Percentiles rank a stretch among this genome's conserved stretches.
Conservation (phyloP, 2,113 vertebrate genomes). For the Tapirus terrestris region DNA sequence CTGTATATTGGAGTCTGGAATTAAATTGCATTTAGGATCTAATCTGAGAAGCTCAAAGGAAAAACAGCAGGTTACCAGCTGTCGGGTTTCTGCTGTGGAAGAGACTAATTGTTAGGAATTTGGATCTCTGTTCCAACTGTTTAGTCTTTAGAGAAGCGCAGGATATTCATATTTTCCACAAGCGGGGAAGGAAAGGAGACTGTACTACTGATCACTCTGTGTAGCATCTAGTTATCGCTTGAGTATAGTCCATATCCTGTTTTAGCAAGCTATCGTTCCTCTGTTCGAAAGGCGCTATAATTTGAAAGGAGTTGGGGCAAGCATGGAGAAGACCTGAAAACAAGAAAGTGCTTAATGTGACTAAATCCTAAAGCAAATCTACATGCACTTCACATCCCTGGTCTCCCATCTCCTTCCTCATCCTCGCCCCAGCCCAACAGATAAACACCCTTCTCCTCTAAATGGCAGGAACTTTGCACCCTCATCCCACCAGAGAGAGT, state of each 20-base stretch:
- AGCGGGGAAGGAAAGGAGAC: background rate
- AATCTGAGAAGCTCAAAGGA: slow-evolving; percentile 71
- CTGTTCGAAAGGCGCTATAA: background rate
- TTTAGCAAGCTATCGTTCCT: background rate
- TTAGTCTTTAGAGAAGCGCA: background rate
- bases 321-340: background rate
- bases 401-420: background rate
- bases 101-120: slow-evolving; percentile 57
- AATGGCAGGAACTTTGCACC: background rate
- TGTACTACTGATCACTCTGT: background rate
- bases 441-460: background rate
- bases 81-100: slow-evolving; percentile 20
- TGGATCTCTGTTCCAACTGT: background rate
- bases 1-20: slow-evolving; percentile 62
- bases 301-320: background rate
- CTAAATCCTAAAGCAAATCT: background rate
- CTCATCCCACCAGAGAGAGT: background rate
- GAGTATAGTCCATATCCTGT: background rate
- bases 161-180: background rate
- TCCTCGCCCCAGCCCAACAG: background rate
- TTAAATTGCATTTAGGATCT: slow-evolving; percentile 69
- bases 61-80: slow-evolving; percentile 70
- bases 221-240: background rate
- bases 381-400: rapidly evolving
- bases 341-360: no score